phyloP scores from a whole-genome alignment of 2,797 vertebrate genomes.

The Setipinna tenuifilis region DNA sequence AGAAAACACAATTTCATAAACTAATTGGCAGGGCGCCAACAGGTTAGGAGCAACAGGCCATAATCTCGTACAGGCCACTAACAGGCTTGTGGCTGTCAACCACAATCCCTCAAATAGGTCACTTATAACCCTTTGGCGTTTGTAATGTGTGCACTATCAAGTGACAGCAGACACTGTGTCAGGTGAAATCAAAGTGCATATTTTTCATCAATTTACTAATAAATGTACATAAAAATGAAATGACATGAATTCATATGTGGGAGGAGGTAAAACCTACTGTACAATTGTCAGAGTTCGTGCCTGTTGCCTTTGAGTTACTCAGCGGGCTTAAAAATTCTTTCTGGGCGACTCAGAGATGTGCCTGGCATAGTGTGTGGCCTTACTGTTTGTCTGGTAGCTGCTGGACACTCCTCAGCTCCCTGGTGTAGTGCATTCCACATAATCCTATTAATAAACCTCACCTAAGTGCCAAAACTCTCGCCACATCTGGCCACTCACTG shows the following conservation, averaged over 20 bases:
- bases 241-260: not conserved
- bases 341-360: not conserved
- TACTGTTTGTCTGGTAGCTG: slow-evolving; percentile 35
- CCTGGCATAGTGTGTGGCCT: not conserved
- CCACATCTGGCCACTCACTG: slow-evolving; percentile 55
- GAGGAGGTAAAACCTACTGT: not conserved
- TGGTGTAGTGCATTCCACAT: slow-evolving; percentile 52
- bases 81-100: not conserved
- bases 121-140: not conserved
- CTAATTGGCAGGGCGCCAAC: not conserved
- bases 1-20: not conserved
- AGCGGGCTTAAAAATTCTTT: not conserved
- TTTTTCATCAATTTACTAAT: not conserved
- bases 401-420: slow-evolving; percentile 45
- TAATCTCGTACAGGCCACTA: not conserved
- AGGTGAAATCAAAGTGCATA: too few relatives aligned
- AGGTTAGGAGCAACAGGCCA: not conserved
- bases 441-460: slow-evolving; percentile 59
- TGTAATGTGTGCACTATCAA: not conserved
- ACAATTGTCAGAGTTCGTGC: not conserved
- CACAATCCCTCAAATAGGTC: not conserved
- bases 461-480: slow-evolving; percentile 52
- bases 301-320: not conserved
- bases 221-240: not conserved
- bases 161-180: not conserved